Percentiles rank a stretch among this genome's conserved stretches.
Evolutionary conservation across 1,140 invertebrate genomes (phyloP).

Genomic region (Calliphora vicina): DNA sequence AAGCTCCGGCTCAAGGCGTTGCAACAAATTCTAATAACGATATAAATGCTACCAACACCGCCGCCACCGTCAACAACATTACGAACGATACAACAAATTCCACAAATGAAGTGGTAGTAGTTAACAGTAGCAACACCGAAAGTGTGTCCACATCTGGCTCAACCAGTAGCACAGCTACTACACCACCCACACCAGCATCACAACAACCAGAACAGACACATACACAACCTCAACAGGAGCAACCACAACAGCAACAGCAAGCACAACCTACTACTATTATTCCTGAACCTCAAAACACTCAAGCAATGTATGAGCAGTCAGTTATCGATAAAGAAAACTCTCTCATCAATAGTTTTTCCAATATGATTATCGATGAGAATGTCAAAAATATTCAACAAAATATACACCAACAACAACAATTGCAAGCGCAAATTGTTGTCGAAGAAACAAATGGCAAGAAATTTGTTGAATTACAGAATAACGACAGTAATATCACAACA

Average conservation of each 20-base stretch:
- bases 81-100: constrained; percentile 50
- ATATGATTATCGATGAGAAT: constrained; percentile 61
- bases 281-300: constrained; percentile 49
- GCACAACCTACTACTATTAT: constrained; percentile 6
- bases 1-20: constrained; percentile 49
- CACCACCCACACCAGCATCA: constrained; percentile 62
- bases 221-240: constrained; percentile 45
- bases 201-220: constrained; percentile 3
- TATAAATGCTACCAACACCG: constrained; percentile 53
- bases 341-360: constrained; percentile 60
- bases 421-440: constrained; percentile 39
- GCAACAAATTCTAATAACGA: constrained; percentile 51
- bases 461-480: constrained; percentile 45
- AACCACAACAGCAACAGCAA: constrained; percentile 46
- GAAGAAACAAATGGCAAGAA: constrained; percentile 58
- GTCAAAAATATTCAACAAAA: constrained; percentile 56
- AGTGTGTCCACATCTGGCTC: constrained; percentile 41
- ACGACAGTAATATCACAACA: constrained; percentile 40
- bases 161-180: constrained; percentile 66
- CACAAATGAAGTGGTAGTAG: background rate
- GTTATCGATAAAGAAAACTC: constrained; percentile 62
- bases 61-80: constrained; percentile 54
- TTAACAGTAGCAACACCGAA: constrained; percentile 28
- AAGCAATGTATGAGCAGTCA: constrained; percentile 60
- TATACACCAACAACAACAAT: constrained; percentile 43